phyloP scores from a whole-genome alignment of 2,113 vertebrate genomes.

The Meleagris gallopavo region DNA sequence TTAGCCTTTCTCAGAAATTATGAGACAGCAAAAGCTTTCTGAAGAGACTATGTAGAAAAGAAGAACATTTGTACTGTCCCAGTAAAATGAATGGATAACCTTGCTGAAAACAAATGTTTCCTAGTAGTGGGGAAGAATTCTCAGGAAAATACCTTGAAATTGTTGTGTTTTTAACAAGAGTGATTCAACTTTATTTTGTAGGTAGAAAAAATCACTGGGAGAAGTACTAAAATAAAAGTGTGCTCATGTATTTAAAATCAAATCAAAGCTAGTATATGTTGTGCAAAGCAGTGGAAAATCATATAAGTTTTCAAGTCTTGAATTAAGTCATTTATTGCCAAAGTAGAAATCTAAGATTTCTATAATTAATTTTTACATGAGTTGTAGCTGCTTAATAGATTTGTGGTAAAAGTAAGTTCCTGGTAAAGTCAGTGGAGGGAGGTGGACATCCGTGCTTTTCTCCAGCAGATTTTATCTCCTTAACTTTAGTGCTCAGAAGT shows the following conservation, averaged over 20 bases:
- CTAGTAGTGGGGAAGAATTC: not conserved
- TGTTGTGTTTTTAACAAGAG: not conserved
- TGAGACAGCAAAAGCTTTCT: slow-evolving; percentile 9
- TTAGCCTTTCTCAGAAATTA: slow-evolving; percentile 6
- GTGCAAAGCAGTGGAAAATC: not conserved
- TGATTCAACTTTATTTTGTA: not conserved
- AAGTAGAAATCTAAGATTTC: not conserved
- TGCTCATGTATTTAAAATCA: not conserved
- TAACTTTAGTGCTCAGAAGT: not conserved
- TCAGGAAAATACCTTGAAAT: not conserved
- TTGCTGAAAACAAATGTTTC: not conserved
- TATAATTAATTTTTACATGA: not conserved
- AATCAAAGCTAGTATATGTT: not conserved
- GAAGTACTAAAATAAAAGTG: not conserved
- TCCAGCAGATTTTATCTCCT: not conserved
- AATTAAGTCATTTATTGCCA: not conserved
- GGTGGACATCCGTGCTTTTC: not conserved
- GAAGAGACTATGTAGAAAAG: not conserved
- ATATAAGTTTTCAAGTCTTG: not conserved
- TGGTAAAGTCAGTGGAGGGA: not conserved
- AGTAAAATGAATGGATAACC: not conserved
- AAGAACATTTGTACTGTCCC: not conserved
- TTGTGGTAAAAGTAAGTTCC: not conserved
- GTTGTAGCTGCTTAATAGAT: not conserved
- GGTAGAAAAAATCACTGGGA: not conserved